Conservation (phyloP, 2,113 vertebrate genomes). For the Calyptommatus sinebrachiatus region DNA sequence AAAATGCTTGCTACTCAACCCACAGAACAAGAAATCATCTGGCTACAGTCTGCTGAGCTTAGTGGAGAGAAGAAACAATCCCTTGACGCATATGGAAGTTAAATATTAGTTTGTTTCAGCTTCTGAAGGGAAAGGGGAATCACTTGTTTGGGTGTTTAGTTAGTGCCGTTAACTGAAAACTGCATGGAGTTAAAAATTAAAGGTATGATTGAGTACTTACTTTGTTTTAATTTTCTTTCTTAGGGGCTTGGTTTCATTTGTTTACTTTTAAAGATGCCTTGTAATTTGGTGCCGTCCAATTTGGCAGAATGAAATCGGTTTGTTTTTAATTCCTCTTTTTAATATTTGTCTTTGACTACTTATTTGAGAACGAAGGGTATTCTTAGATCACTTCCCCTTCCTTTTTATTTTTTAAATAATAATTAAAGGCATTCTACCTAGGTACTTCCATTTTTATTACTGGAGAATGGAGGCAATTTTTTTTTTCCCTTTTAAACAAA, state of each 20-base stretch:
- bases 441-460: background rate
- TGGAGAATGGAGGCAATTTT: too few relatives aligned
- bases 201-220: background rate
- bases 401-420: background rate
- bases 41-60: background rate
- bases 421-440: background rate
- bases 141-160: slow-evolving; percentile 7
- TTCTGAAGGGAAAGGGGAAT: background rate
- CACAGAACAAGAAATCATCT: slow-evolving; percentile 5
- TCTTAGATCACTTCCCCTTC: background rate
- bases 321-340: background rate
- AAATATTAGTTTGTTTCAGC: slow-evolving; percentile 11
- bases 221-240: background rate
- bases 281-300: background rate
- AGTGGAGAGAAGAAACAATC: background rate
- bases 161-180: background rate
- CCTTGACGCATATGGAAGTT: slow-evolving; percentile 23
- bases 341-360: background rate
- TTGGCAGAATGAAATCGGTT: background rate
- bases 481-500: too few relatives aligned
- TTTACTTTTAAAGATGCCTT: background rate
- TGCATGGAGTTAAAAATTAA: slow-evolving; percentile 12
- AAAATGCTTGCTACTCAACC: background rate
- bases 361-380: background rate
- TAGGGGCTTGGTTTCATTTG: background rate